Evolutionary conservation across 2,113 vertebrate genomes (phyloP).

Genomic region (Rhynchomys soricoides): DNA sequence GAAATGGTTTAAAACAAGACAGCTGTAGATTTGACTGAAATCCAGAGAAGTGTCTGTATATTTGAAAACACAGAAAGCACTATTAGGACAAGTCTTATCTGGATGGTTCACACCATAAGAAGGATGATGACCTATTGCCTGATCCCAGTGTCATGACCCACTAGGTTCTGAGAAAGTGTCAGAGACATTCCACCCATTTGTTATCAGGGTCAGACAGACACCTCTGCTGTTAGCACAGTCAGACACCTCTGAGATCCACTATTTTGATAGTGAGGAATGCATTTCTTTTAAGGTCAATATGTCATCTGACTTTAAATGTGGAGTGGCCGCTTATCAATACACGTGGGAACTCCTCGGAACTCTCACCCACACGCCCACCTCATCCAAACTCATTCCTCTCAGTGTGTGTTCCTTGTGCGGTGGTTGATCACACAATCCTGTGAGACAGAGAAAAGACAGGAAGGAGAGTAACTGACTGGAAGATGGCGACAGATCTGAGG

Average conservation of each 20-base stretch:
- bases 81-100: not conserved
- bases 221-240: not conserved
- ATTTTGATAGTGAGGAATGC: not conserved
- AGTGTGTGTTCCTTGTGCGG: not conserved
- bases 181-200: fast-evolving
- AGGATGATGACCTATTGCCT: not conserved
- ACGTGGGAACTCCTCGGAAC: no score
- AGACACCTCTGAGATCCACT: not conserved
- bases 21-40: constrained; percentile 2
- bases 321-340: no score
- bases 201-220: no score
- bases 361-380: fast-evolving
- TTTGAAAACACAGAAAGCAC: not conserved
- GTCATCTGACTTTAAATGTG: not conserved
- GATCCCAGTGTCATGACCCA: not conserved
- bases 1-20: not conserved
- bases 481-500: not conserved
- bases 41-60: not conserved
- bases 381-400: no score
- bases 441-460: not conserved
- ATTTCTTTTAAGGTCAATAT: not conserved
- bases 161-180: not conserved
- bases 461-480: no score
- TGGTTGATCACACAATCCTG: no score
- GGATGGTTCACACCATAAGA: not conserved